Conservation (phyloP, 2,888 invertebrate species). For the Chrysolina oricalcia region DNA sequence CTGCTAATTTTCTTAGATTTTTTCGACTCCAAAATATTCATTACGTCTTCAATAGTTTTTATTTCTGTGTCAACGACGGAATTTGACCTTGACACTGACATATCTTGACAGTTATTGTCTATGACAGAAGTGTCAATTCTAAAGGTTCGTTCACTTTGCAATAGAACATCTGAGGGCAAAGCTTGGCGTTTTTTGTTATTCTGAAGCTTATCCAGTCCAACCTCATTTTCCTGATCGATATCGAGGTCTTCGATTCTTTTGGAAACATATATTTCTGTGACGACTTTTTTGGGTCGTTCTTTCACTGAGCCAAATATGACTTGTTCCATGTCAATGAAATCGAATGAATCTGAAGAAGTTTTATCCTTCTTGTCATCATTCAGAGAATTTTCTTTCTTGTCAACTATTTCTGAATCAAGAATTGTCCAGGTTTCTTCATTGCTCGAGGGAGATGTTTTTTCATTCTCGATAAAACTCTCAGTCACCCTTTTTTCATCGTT, state of each 20-base stretch:
- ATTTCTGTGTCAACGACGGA: slow-evolving; percentile 70
- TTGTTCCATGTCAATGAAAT: slow-evolving; percentile 71
- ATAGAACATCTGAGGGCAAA: slow-evolving; percentile 58
- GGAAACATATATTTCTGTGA: neutral
- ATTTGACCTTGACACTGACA: slow-evolving; percentile 64
- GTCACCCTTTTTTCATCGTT: neutral
- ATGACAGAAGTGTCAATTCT: slow-evolving; percentile 50
- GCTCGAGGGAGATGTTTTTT: neutral
- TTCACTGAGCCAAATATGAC: slow-evolving; percentile 79
- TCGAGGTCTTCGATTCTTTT: slow-evolving; percentile 55
- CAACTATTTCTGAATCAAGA: slow-evolving; percentile 23
- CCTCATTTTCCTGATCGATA: slow-evolving; percentile 67
- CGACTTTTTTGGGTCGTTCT: slow-evolving; percentile 70
- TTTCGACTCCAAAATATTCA: slow-evolving; percentile 63
- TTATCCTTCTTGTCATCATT: slow-evolving; percentile 35
- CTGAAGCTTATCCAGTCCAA: slow-evolving; percentile 61
- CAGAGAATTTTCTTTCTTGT: neutral
- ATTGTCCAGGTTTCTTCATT: slow-evolving; percentile 12
- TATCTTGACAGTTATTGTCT: slow-evolving; percentile 49
- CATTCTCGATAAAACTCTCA: slow-evolving; percentile 6
- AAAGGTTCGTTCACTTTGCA: slow-evolving; percentile 52
- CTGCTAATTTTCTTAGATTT: slow-evolving; percentile 46
- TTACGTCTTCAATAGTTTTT: slow-evolving; percentile 67
- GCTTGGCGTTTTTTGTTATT: slow-evolving; percentile 61
- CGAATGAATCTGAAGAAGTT: slow-evolving; percentile 48